Base-by-base conservation (phyloP, 2,888 invertebrate species). In the Scotopteryx bipunctaria region DNA sequence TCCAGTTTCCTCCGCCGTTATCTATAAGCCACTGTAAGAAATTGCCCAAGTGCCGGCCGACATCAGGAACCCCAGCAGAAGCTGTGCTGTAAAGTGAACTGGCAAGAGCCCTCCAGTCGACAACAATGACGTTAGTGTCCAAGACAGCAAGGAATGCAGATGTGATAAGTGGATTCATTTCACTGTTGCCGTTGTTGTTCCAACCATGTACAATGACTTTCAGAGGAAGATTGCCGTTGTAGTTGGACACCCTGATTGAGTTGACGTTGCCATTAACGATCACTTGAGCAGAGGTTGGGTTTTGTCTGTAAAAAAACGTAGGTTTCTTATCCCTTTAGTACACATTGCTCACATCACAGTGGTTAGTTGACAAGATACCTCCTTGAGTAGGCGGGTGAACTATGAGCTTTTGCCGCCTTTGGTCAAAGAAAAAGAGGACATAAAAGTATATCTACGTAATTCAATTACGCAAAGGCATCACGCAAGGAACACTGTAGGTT, bases 21-120 rank as follows among this genome's bases (percentile, higher is more conserved):
- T 74, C 66, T 21, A 88, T 66, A 9, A 87, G 75, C 81, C 86
- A 88, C 5, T 73, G 67, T 3, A 91, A 57, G 67, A 91, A 87
- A 47, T 77, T 67, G 2, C 89, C 91, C 1, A 88, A 69, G 47
- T 63, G 69, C 38, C 73, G 68, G 0, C 89, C 89, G 0, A 86
- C 76, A 9, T 61, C 55, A 1, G 86, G 78, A 0, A 87, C 79
- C 13, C 80, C 80, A 15, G 50, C 29, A n/a, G 79, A 74, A 36
- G 88, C 79, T 19, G 69, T 65, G 19, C 64, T 29, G 59, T 88
- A 86, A 2, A 54, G 42, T 0, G 66, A 51, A 46, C 62, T 68
- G 5, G 83, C 82, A 0, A 76, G 61, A 3, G 46, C 41, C 0
- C 73, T 65, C 89, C 89, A 90, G 61, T 90, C 90, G 0, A 90